Evolutionary conservation across 1,140 invertebrate genomes (phyloP).

Genomic region (Zophobas atratus): DNA sequence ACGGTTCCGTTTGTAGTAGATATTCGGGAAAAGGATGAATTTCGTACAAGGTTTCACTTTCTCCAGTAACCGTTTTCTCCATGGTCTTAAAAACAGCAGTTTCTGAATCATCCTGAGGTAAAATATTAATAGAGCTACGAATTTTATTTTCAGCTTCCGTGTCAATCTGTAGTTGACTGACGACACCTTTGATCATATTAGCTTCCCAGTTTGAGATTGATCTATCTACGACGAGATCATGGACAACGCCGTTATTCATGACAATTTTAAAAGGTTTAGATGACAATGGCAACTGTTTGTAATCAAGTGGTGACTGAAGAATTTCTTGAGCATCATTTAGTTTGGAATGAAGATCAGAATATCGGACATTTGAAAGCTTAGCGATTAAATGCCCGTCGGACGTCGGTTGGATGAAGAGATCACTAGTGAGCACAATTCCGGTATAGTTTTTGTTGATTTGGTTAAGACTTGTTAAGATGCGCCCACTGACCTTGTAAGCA

Average conservation of each 20-base stretch:
- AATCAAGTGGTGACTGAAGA: conserved; percentile 69
- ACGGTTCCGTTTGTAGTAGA: conserved; percentile 67
- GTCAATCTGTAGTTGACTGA: conserved; percentile 78
- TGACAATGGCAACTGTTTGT: conserved; percentile 69
- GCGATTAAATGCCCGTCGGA: conserved; percentile 69
- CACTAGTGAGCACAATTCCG: conserved; percentile 72
- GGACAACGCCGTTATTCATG: conserved; percentile 74
- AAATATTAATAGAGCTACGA: conserved; percentile 69
- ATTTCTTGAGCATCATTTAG: conserved; percentile 68
- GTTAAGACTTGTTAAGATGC: conserved; percentile 72
- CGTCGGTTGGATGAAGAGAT: conserved; percentile 71
- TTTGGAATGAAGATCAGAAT: conserved; percentile 72
- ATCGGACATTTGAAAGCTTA: conserved; percentile 70
- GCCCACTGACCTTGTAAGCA: conserved; percentile 73
- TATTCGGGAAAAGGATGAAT: conserved; percentile 73
- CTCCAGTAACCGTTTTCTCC: conserved; percentile 79
- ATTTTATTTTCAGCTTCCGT: conserved; percentile 69
- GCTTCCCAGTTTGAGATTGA: conserved; percentile 73
- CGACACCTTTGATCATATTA: conserved; percentile 78
- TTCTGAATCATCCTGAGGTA: conserved; percentile 68
- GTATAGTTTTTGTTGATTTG: conserved; percentile 70
- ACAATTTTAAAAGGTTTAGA: conserved; percentile 75
- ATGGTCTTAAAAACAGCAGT: conserved; percentile 75
- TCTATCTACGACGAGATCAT: conserved; percentile 71
- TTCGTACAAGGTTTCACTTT: conserved; percentile 78